Base-by-base conservation (phyloP, 2,888 invertebrate species). In the Tetheella fluctuosa region DNA sequence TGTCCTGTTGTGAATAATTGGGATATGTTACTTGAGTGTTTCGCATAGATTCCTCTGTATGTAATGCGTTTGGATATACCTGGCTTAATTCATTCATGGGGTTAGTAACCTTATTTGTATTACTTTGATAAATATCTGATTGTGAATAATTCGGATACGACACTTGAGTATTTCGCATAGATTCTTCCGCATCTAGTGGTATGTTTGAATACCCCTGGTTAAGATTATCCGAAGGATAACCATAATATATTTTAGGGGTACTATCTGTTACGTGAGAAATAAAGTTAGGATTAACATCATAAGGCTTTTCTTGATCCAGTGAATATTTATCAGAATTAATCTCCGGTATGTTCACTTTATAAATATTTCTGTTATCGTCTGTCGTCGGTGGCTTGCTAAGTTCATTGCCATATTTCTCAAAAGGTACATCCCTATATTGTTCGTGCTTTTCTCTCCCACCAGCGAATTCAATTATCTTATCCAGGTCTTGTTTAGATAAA, bases 401-500 rank as follows among this genome's bases (percentile, higher is more conserved):
- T 55, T 34, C 56, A 57, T 54, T 60, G 59, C 23, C 56, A 52
- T 58, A 58, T 23, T 34, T 56, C n/a, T 39, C 39, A 10, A 20
- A 48, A 48, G 48, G 48, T 20, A 17, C 48, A 15, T 60, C 60
- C 17, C 25, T 10, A 8, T 54, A 30, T 25, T 20, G 17, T 2
- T 64, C 63, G 25, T 59, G 62, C 39, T 74, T 77, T 13, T 79
- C 76, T 56, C 77, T 81, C 12, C 76, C 81, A 12, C 76, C 77
- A 7, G 91, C 85, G 1, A 83, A 78, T 60, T 90, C 85, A 7
- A 92, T 67, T 25, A 93, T 83, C 67, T 86, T 90, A 69, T 90
- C 85, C 61, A 92, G 65, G 68, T 93, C 91, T 67, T 89, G 83
- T 74, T 90, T 87, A 3, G 90, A 86, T 52, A 93, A 75, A 70